A percentile compares a stretch with the other conserved stretches of the same genome.
Conservation (phyloP, 2,113 vertebrate species). For the Labrus mixtus region DNA sequence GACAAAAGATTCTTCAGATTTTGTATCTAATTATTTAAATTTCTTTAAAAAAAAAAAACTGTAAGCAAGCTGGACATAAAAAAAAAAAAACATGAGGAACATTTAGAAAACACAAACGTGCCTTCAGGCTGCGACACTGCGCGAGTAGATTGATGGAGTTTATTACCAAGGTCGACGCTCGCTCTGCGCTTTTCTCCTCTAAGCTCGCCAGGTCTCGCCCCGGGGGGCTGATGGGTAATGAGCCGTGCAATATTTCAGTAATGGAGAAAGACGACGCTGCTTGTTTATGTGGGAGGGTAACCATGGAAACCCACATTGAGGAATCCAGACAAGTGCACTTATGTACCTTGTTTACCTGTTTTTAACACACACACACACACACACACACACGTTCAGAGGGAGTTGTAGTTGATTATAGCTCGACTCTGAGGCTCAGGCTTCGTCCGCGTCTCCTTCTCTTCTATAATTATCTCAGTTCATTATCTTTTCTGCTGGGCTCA, state of each 20-base stretch:
- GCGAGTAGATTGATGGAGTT: conserved; percentile 55
- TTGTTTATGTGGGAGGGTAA: conserved; percentile 13
- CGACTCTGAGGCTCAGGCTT: background rate
- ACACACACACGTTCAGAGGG: background rate
- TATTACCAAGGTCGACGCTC: conserved; percentile 34
- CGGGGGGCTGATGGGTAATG: conserved; percentile 54
- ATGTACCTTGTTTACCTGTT: conserved; percentile 37
- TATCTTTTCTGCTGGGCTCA: conserved; percentile 22
- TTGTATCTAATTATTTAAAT: background rate
- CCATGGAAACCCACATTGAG: conserved; percentile 36
- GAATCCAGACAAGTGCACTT: conserved; percentile 22
- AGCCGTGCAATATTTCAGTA: conserved; percentile 65
- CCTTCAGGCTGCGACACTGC: conserved; percentile 17
- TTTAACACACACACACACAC: background rate
- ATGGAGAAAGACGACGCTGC: conserved; percentile 51
- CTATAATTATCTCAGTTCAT: conserved; percentile 16
- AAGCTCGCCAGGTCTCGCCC: conserved; percentile 39
- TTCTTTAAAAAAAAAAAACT: background rate
- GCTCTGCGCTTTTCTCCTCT: conserved; percentile 12
- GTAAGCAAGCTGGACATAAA: background rate
- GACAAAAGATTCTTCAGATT: background rate
- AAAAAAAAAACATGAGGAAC: conserved; percentile 3
- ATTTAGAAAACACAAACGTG: background rate
- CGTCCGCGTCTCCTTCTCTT: background rate
- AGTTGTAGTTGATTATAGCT: background rate